Evolutionary conservation across 2,113 vertebrate species (phyloP), one percentile per base, ranked within the genome.

Genomic region (Gobiocypris rarus): DNA sequence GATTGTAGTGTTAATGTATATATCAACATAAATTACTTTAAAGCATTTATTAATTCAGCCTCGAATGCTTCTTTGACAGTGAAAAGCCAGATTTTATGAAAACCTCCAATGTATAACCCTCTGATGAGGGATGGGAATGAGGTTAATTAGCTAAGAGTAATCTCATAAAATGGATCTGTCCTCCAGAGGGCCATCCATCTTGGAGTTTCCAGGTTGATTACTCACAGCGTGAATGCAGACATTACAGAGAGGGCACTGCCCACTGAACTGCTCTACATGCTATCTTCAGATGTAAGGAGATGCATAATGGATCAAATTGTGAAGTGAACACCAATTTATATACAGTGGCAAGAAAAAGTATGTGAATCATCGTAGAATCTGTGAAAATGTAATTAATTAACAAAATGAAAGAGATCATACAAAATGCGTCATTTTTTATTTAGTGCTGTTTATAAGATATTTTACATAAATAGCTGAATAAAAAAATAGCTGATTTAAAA

Each of bases 81-180:
- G 41, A 43, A 28, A 13, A 74, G 52, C 22, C 17, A 61, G 4
- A 48, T 26, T 75, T 28, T 45, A 17, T 31, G 17, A 58, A 74
- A 28, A 45, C 3, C 43, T 26, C 71, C 22, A 14, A 4, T 24
- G 6, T 71, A 59, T 61, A 73, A 69, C 17, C 43, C 26, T 65
- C 41, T 59, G 70, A 56, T 82, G 70, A 83, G 61, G 61, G 67
- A 54, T 59, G 26, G 34, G 59, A 83, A 77, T 65, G 56, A 84
- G 85, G 75, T 83, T 50, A 82, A 85, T 88, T 86, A 82, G 69
- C 83, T 84, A 87, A 87, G 81, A 81, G 83, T 34, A 85, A 79
- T 82, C 67, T 34, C 28, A 83, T 83, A 41, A 82, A 89, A 83
- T n/a, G 22, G 58, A 89, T 76, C 63, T 81, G 63, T 83, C 77